Evolutionary conservation across 1,140 invertebrate genomes (phyloP).

Genomic region (Saccostrea glomerata): DNA sequence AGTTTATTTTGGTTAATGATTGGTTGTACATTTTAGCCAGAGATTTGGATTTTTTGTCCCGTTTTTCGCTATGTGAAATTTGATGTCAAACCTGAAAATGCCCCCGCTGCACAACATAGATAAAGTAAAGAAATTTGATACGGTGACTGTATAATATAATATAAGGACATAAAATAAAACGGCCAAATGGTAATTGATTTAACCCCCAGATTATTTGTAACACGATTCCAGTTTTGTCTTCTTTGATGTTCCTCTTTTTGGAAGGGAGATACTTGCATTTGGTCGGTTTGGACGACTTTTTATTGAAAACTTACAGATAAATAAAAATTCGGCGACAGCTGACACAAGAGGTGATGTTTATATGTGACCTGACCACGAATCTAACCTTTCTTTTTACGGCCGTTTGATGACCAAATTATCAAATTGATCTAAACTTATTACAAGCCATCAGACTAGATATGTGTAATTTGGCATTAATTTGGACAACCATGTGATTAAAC

Average conservation of each 20-base stretch:
- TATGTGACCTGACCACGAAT: slow-evolving; percentile 6
- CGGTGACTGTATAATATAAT: too few relatives aligned
- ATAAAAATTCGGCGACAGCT: slow-evolving; percentile 1
- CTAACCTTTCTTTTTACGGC: background rate
- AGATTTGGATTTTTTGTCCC: too few relatives aligned
- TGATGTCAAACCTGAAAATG: too few relatives aligned
- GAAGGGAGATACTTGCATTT: background rate
- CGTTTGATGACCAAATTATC: slow-evolving; percentile 24
- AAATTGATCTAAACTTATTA: slow-evolving; percentile 33
- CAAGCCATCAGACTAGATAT: background rate
- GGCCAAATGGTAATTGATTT: too few relatives aligned
- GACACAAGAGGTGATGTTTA: background rate
- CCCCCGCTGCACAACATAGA: too few relatives aligned
- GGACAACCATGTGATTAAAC: background rate
- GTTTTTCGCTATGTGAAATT: too few relatives aligned
- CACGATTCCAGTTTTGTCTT: background rate
- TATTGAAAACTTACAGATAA: background rate
- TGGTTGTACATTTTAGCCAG: too few relatives aligned
- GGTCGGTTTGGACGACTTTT: background rate
- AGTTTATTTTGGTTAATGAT: too few relatives aligned
- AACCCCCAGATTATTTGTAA: background rate
- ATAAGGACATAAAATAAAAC: too few relatives aligned
- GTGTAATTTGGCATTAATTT: slow-evolving; percentile 22
- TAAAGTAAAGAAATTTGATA: too few relatives aligned
- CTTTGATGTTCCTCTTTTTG: background rate